These are phyloP conservation scores for Liopterus haemorrhoidalis DNA, from an alignment of 2,888 invertebrate genomes.

Conservation along the genomic window DNA sequence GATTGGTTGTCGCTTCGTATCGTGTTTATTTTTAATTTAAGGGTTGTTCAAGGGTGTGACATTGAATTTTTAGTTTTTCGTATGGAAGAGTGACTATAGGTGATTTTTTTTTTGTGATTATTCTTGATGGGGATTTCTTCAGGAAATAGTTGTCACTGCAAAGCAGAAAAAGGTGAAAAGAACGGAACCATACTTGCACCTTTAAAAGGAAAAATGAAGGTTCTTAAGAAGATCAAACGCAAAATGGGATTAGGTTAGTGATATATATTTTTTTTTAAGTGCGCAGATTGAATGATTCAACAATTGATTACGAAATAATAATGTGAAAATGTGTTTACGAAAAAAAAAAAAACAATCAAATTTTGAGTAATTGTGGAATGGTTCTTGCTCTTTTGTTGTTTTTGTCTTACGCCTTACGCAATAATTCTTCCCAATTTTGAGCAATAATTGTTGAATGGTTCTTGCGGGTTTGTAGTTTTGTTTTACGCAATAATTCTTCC, in stretches of 20 bases:
- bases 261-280: slow-evolving; percentile 6
- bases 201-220: slow-evolving; percentile 72
- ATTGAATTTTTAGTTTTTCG: slow-evolving; percentile 14
- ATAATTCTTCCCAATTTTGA: no score
- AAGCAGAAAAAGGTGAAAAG: slow-evolving; percentile 33
- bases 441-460: no score
- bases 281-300: no score
- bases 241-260: slow-evolving; percentile 82
- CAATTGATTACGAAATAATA: no score
- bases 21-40: slow-evolving; percentile 5
- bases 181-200: slow-evolving; percentile 47
- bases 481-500: no score
- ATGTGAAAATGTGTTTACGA: no score
- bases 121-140: slow-evolving; percentile 45
- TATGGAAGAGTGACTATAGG: slow-evolving; percentile 13
- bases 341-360: no score
- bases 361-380: no score
- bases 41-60: no score
- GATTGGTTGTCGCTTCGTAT: slow-evolving; percentile 8
- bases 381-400: no score
- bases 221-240: slow-evolving; percentile 81
- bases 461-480: no score
- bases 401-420: no score
- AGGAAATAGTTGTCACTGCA: slow-evolving; percentile 40
- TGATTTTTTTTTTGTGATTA: slow-evolving; percentile 16